phyloP scores from a whole-genome alignment of 2,797 vertebrate species.

The Furcifer pardalis region DNA sequence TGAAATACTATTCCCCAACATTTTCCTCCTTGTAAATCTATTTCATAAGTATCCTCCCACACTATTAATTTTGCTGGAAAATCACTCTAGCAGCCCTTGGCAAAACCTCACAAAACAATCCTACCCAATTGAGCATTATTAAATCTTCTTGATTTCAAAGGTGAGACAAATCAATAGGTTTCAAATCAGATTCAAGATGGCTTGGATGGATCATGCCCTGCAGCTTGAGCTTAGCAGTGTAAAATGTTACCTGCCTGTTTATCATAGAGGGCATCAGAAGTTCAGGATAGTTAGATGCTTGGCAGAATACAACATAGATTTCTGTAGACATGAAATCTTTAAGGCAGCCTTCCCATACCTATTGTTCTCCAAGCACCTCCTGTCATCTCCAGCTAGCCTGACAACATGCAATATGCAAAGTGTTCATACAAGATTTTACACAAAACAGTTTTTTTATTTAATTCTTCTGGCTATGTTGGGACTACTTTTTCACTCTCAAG shows the following conservation, averaged over 20 bases:
- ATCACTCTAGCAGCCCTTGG: background rate
- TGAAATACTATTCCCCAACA: conserved; percentile 19
- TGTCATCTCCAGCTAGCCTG: background rate
- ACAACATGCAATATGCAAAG: no score
- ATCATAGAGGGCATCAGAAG: background rate
- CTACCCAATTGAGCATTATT: background rate
- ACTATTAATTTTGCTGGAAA: conserved; percentile 39
- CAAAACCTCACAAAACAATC: background rate
- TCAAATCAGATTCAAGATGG: background rate
- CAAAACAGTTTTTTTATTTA: no score
- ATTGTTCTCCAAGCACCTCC: background rate
- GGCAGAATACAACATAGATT: background rate
- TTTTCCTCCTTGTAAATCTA: background rate
- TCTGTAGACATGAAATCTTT: background rate
- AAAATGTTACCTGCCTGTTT: background rate
- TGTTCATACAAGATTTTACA: no score
- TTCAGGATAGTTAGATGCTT: background rate
- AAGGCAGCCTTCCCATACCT: background rate
- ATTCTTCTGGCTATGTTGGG: no score
- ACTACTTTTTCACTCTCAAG: no score
- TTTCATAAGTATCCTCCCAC: background rate
- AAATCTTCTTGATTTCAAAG: background rate
- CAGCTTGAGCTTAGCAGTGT: background rate
- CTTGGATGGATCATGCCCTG: background rate
- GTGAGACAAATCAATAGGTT: background rate